Evolutionary conservation across 2,113 vertebrate species (phyloP).

Genomic region (Glareola pratincola): DNA sequence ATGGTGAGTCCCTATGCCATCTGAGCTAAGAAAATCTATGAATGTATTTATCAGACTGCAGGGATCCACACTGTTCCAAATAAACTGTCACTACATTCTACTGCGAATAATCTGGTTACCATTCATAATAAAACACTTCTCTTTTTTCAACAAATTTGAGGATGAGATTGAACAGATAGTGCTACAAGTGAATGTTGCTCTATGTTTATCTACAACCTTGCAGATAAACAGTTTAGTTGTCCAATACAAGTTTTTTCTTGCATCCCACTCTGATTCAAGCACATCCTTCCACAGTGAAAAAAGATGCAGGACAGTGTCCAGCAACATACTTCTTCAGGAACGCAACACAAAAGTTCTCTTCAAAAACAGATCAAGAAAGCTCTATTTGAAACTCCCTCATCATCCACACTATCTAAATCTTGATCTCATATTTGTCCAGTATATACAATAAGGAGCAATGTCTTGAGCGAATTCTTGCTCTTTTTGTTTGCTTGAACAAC

Average conservation of each 20-base stretch:
- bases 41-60: neutral
- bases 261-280: no score
- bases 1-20: neutral
- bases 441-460: neutral
- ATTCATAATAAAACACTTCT: accelerated
- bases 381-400: neutral
- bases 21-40: neutral
- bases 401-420: neutral
- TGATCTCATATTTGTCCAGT: neutral
- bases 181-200: neutral
- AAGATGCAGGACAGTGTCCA: neutral
- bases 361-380: neutral
- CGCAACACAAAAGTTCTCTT: neutral
- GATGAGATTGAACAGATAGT: neutral
- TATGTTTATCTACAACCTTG: neutral
- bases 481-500: neutral
- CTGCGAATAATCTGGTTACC: neutral
- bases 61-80: neutral
- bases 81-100: neutral
- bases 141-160: neutral
- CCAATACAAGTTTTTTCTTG: neutral
- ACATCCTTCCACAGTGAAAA: neutral
- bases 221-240: neutral
- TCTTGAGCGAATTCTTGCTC: neutral
- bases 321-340: neutral